These are phyloP conservation scores for Potamilus streckersoni DNA, from an alignment of 1,140 invertebrate species.

Conservation along the genomic window DNA sequence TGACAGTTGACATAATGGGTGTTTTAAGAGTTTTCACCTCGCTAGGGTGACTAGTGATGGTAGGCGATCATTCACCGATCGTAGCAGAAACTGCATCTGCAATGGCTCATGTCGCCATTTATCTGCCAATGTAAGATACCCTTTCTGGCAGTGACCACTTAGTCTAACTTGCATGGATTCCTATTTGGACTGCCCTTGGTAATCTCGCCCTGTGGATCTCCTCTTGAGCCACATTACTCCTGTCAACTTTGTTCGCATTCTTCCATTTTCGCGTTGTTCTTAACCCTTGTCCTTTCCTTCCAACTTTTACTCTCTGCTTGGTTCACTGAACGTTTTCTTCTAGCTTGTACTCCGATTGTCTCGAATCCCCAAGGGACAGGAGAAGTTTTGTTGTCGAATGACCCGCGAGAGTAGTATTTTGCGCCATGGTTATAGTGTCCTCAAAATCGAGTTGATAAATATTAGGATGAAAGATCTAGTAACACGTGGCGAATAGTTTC, in stretches of 20 bases:
- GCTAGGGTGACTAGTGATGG: conserved; percentile 3
- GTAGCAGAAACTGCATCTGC: conserved; percentile 15
- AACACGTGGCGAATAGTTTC: too few relatives aligned
- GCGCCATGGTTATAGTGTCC: too few relatives aligned
- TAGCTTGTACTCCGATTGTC: too few relatives aligned
- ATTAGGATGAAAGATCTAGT: too few relatives aligned
- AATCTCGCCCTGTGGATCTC: conserved; percentile 4
- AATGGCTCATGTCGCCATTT: conserved; percentile 10
- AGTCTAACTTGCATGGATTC: conserved; percentile 10
- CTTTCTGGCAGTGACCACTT: conserved; percentile 16
- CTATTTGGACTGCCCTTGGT: conserved; percentile 18
- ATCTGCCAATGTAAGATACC: conserved; percentile 11
- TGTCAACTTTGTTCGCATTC: too few relatives aligned
- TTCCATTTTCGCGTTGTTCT: too few relatives aligned
- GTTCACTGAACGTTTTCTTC: neutral
- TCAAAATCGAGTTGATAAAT: too few relatives aligned
- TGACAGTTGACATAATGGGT: conserved; percentile 13
- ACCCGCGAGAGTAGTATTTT: too few relatives aligned
- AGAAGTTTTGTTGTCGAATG: too few relatives aligned
- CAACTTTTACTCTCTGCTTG: neutral
- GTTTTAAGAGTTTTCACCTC: conserved; percentile 5
- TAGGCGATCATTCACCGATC: conserved; percentile 1
- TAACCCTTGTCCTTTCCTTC: too few relatives aligned
- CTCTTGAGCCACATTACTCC: conserved; percentile 1
- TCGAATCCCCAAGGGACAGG: too few relatives aligned